These are phyloP conservation scores for Anisognathus igniventris DNA, from an alignment of 2,797 vertebrate species.

Conservation along the genomic window DNA sequence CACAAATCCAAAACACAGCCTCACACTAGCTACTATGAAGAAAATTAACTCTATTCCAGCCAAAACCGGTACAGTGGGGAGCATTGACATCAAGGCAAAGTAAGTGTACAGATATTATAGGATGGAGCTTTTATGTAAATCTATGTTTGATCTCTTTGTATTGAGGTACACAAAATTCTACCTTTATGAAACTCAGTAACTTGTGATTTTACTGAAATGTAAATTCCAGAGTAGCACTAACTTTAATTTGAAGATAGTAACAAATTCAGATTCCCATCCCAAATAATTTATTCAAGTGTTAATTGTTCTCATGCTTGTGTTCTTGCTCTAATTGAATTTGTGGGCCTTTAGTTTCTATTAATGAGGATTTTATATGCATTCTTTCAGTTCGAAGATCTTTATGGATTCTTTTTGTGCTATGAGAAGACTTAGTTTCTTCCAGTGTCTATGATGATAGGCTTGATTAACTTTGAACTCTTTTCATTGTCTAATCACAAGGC, in stretches of 20 bases:
- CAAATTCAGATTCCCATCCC: background rate
- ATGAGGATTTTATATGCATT: background rate
- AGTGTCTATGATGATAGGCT: background rate
- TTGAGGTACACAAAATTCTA: background rate
- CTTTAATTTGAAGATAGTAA: background rate
- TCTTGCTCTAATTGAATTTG: background rate
- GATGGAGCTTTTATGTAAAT: background rate
- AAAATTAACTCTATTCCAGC: background rate
- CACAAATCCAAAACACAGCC: background rate
- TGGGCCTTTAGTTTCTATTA: background rate
- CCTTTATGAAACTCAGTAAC: background rate
- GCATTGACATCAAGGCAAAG: background rate
- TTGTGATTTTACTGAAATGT: background rate
- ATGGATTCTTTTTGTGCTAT: background rate
- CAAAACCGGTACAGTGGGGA: background rate
- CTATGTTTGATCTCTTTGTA: background rate
- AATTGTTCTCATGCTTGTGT: background rate
- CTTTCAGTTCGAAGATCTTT: background rate
- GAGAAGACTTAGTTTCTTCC: background rate
- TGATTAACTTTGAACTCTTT: background rate
- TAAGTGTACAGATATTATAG: background rate
- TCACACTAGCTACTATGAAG: background rate
- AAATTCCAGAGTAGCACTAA: background rate
- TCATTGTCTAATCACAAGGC: background rate
- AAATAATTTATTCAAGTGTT: background rate